Evolutionary conservation across 2,797 vertebrate genomes (phyloP), one percentile per base, ranked within the genome.

Genomic region (Stomatorhinus walkeri): DNA sequence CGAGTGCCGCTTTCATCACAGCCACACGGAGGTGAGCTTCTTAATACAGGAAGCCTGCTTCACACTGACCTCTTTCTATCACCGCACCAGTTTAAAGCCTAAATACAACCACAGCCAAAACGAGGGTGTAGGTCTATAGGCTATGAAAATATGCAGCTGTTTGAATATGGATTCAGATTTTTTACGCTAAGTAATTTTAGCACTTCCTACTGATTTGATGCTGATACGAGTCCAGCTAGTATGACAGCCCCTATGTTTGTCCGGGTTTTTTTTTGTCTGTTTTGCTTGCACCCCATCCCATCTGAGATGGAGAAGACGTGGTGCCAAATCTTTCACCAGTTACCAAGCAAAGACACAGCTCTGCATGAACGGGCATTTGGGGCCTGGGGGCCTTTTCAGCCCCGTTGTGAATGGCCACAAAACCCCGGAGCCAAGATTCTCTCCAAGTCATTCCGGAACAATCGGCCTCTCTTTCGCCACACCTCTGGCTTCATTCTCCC

Each of bases 291-390:
- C 89, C 90, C 40, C 90, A 89, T 94, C 92, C 90, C 92, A 89
- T 91, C 89, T 51, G 68, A 91, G 88, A 24, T 49, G 87, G 90
- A 90, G 90, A 90, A 90, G 28, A 88, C 89, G 22, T 87, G 52
- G 68, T 91, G 91, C 92, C 91, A 92, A 91, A 56, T 88, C 87
- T 92, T 85, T 92, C 87, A 89, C 90, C 87, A 87, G 79, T 91
- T 91, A 79, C 88, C 90, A 90, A 91, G 90, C 87, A 88, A 92
- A 86, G 92, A 91, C 92, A 87, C 92, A 90, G 90, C 91, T 91
- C 89, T 68, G 88, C 92, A 72, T 89, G 79, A 84, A 89, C 88
- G 90, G 88, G 88, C 88, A 91, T 72, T 56, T 12, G 24, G 43
- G 7, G 24, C 68, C 87, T 19, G 52, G 86, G 85, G 52, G 16